Evolutionary conservation across 2,797 vertebrate species (phyloP).

Genomic region (Microhierax caerulescens): DNA sequence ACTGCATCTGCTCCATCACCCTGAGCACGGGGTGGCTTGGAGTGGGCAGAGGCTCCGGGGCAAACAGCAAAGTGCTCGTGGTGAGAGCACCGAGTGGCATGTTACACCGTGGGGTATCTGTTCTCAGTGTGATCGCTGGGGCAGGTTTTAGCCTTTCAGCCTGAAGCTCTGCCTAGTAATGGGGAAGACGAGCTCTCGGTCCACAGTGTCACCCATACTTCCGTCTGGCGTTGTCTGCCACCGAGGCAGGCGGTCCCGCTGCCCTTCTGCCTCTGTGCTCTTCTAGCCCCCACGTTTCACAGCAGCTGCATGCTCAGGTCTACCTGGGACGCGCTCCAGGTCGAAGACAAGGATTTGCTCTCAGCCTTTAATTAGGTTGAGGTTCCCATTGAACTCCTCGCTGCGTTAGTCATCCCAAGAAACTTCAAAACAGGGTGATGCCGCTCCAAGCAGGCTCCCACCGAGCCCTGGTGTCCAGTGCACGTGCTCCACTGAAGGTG

Average conservation of each 20-base stretch:
- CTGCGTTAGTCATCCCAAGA: neutral
- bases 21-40: neutral
- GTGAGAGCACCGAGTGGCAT: rapidly evolving
- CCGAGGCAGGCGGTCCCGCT: neutral
- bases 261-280: neutral
- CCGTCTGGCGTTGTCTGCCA: neutral
- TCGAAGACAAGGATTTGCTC: neutral
- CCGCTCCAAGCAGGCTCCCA: too few relatives aligned
- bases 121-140: rapidly evolving
- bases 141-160: neutral
- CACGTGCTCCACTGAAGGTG: neutral
- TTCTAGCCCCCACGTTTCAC: neutral
- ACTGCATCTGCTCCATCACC: neutral
- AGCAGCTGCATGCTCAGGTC: rapidly evolving
- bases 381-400: neutral
- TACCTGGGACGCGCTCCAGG: rapidly evolving
- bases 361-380: neutral
- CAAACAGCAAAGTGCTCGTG: neutral
- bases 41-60: neutral
- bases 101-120: neutral
- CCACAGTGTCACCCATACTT: neutral
- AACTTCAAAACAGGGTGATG: neutral
- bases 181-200: neutral
- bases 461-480: neutral
- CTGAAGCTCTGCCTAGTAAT: neutral